Conservation (phyloP, 2,797 vertebrate genomes). For the Melanotaenia nigrans region DNA sequence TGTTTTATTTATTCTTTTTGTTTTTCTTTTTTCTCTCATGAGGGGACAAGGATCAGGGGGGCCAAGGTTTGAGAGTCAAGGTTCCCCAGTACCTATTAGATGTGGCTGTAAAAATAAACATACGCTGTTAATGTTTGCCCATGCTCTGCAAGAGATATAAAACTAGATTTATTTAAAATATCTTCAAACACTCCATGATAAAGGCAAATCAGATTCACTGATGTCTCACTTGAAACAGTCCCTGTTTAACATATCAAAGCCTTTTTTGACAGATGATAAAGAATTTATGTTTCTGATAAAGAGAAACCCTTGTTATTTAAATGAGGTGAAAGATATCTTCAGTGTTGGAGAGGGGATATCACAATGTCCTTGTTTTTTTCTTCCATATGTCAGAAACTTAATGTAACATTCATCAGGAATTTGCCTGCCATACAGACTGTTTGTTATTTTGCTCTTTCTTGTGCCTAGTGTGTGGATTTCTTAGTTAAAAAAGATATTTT, state of each 20-base stretch:
- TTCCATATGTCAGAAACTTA: constrained; percentile 28
- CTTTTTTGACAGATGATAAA: constrained; percentile 27
- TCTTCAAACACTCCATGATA: neutral
- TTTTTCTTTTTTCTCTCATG: too few species aligned
- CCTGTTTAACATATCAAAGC: neutral
- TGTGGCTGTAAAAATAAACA: neutral
- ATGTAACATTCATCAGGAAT: constrained; percentile 35
- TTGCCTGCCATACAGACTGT: too few species aligned
- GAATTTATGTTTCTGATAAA: constrained; percentile 8
- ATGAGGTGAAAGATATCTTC: neutral
- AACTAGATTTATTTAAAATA: neutral
- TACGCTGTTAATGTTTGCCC: neutral
- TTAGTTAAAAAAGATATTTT: neutral
- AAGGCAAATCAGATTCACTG: neutral
- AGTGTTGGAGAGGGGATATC: neutral
- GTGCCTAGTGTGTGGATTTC: too few species aligned
- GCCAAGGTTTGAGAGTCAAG: too few species aligned
- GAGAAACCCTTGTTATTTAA: neutral
- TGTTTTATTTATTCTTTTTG: too few species aligned
- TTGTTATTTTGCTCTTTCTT: too few species aligned
- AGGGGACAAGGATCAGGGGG: too few species aligned
- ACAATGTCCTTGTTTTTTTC: constrained; percentile 21
- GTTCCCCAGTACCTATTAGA: too few species aligned
- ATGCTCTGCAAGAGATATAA: neutral
- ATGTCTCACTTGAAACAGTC: neutral